phyloP scores from a whole-genome alignment of 1,140 invertebrate species.

The Sipha flava region DNA sequence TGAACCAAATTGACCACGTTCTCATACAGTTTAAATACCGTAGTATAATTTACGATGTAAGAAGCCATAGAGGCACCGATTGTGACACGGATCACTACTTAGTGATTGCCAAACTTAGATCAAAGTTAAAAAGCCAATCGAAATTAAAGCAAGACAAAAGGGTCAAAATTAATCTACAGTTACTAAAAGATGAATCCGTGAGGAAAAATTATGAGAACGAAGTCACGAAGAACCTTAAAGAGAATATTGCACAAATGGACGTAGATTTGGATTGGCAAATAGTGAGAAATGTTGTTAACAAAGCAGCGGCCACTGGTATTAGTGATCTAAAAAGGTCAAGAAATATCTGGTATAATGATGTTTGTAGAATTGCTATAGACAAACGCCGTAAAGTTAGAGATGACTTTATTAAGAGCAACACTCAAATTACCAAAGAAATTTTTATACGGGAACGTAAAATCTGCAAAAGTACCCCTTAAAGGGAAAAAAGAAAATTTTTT shows the following conservation, averaged over 20 bases:
- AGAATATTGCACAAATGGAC: background rate
- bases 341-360: no score
- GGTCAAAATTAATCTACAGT: background rate
- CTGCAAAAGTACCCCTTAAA: no score
- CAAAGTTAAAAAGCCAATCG: no score
- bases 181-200: background rate
- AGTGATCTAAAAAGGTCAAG: no score
- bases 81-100: constrained; percentile 33
- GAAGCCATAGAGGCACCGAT: constrained; percentile 32
- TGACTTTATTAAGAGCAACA: no score
- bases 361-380: no score
- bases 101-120: no score
- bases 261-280: background rate
- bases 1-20: constrained; percentile 35
- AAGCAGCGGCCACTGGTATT: background rate
- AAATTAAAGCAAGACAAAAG: background rate
- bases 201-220: no score
- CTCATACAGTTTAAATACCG: background rate
- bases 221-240: no score
- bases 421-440: background rate
- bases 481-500: background rate
- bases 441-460: no score
- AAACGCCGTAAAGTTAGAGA: no score
- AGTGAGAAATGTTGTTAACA: background rate
- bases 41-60: constrained; percentile 25